These are phyloP conservation scores for Gnathonemus echidnorhynchus DNA, from an alignment of 2,113 vertebrate genomes.

Conservation along the genomic window DNA sequence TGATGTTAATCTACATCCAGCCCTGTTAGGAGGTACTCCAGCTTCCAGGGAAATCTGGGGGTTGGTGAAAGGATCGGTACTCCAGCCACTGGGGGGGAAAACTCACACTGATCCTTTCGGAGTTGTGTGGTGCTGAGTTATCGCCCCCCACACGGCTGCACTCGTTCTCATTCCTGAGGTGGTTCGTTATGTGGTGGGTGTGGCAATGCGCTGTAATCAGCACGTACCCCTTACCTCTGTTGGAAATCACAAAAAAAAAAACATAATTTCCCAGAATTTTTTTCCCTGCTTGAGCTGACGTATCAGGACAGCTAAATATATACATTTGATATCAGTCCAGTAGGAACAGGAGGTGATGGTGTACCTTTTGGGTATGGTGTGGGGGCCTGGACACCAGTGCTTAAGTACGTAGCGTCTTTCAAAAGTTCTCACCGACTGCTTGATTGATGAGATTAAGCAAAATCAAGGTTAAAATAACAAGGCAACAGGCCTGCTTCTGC, in stretches of 20 bases:
- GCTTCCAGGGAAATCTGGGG: too few species aligned
- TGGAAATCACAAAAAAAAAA: background rate
- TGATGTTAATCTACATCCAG: too few species aligned
- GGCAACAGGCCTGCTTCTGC: background rate
- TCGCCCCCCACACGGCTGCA: too few species aligned
- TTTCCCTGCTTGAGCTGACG: background rate
- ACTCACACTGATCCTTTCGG: too few species aligned
- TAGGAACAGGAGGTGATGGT: background rate
- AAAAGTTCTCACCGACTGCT: background rate
- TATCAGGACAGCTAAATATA: constrained; percentile 37
- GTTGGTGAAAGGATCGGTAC: too few species aligned
- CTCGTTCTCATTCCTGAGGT: too few species aligned
- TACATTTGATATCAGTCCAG: background rate
- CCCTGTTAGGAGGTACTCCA: too few species aligned
- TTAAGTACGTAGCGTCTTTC: background rate
- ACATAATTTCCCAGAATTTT: background rate
- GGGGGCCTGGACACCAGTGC: background rate
- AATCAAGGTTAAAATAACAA: background rate
- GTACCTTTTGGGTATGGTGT: background rate
- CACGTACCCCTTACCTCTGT: too few species aligned
- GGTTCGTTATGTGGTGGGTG: too few species aligned
- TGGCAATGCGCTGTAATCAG: too few species aligned
- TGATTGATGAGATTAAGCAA: background rate
- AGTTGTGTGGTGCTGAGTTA: too few species aligned
- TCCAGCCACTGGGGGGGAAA: too few species aligned